Evolutionary conservation across 2,888 invertebrate species (phyloP), one percentile per base, ranked within the genome.

Genomic region (Entomobrya multifasciata): DNA sequence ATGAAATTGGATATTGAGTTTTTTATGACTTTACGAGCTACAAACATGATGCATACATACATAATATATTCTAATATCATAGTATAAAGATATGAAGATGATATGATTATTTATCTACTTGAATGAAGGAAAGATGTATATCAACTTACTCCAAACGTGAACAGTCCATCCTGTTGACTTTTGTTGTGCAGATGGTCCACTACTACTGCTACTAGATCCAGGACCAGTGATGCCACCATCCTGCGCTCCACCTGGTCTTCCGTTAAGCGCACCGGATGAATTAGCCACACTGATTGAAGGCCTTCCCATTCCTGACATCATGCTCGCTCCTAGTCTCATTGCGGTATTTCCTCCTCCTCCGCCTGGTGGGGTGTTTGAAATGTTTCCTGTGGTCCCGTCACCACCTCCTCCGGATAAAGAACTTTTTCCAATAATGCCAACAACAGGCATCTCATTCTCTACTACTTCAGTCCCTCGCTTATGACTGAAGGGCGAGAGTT

Each of bases 131-230:
- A 52, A 55, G 3, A 20, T 57, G 52, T 17, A n/a, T n/a, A n/a
- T n/a, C n/a, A n/a, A 80, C 95, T 94, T 93, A 95, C 95, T 95
- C 95, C 95, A 95, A 88, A 95, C 95, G 92, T 95, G 95, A 17
- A 95, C 95, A 91, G 95, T 95, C 95, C 95, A 95, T 15, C 95
- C 95, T 70, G 94, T 94, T 25, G 94, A 93, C 74, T 94, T 87
- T 81, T 81, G 90, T 22, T 65, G 72, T 30, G 70, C 77, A 44
- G 92, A 95, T 95, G 77, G 49, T 67, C 77, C 76, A 49, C 74
- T n/a, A n/a, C n/a, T n/a, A n/a, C n/a, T 22, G 60, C 4, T 57
- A 47, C 57, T 47, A 25, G 72, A 52, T 1, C 36, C 20, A 17
- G 62, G 49, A 27, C 78, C 78, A 10, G 15, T n/a, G 0, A 1